These are phyloP conservation scores for Myotis findleyi DNA, from an alignment of 2,797 vertebrate species.

Conservation along the genomic window DNA sequence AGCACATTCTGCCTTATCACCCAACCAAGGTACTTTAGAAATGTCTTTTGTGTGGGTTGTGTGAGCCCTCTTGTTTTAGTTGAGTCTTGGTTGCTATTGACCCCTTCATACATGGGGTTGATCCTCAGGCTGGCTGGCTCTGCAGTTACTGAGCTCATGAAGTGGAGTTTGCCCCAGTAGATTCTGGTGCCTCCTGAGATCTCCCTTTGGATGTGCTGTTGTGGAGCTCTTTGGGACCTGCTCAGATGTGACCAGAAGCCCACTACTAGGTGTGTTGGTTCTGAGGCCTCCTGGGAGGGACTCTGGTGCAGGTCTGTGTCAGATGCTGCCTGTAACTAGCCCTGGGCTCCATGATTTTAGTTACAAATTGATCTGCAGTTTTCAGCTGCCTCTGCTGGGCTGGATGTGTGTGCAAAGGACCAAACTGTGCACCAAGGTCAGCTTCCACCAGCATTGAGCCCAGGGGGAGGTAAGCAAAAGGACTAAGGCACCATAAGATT, in stretches of 20 bases:
- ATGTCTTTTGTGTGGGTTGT: background rate
- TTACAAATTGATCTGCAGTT: background rate
- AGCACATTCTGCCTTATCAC: background rate
- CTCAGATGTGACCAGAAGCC: background rate
- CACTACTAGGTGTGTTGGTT: background rate
- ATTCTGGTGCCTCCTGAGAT: background rate
- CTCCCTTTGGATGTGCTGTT: background rate
- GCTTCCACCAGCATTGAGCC: background rate
- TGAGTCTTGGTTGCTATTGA: background rate
- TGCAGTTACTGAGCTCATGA: background rate
- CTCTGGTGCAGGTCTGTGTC: background rate
- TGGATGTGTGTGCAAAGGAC: background rate
- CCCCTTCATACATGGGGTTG: background rate
- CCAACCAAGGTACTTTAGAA: background rate
- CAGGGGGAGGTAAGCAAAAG: background rate
- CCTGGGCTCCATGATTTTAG: background rate
- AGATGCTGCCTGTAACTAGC: background rate
- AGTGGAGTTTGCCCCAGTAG: background rate
- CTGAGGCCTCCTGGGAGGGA: background rate
- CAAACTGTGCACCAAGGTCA: background rate
- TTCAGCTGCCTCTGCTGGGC: background rate
- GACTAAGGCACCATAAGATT: background rate
- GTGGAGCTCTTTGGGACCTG: background rate
- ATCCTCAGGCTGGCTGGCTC: background rate
- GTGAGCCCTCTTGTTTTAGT: background rate